Conservation (phyloP, 2,113 vertebrate genomes). For the Triplophysa dalaica region DNA sequence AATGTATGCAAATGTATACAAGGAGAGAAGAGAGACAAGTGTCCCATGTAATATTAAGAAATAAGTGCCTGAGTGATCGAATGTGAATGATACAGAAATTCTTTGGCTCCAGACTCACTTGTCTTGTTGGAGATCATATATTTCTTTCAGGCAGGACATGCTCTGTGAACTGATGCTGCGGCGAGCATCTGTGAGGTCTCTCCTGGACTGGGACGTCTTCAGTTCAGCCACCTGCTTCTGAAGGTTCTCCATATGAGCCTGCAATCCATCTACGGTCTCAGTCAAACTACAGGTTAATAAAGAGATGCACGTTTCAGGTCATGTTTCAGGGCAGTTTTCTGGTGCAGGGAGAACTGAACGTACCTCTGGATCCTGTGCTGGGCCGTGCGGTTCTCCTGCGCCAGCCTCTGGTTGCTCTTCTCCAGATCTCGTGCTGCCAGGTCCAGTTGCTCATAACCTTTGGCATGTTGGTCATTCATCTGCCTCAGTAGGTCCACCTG, state of each 20-base stretch:
- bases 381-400: slow-evolving; percentile 83
- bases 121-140: slow-evolving; percentile 82
- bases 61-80: not conserved
- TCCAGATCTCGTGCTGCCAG: slow-evolving; percentile 86
- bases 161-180: slow-evolving; percentile 76
- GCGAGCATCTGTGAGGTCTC: slow-evolving; percentile 71
- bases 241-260: slow-evolving; percentile 84
- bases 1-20: too few relatives aligned
- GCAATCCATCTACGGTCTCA: slow-evolving; percentile 85
- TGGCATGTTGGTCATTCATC: slow-evolving; percentile 95
- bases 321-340: not conserved
- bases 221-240: slow-evolving; percentile 87
- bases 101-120: slow-evolving; percentile 69
- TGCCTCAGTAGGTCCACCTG: slow-evolving; percentile 89
- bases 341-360: not conserved
- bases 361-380: slow-evolving; percentile 90
- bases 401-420: slow-evolving; percentile 84
- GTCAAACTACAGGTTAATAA: slow-evolving; percentile 77
- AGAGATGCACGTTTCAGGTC: not conserved
- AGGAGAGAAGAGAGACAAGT: too few relatives aligned
- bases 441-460: slow-evolving; percentile 93
- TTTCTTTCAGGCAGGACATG: slow-evolving; percentile 86
- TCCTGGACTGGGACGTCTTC: slow-evolving; percentile 69
- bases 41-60: too few relatives aligned
- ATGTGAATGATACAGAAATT: not conserved